These are phyloP conservation scores for Leptopilina myrica DNA, from an alignment of 2,888 invertebrate species.

Conservation along the genomic window DNA sequence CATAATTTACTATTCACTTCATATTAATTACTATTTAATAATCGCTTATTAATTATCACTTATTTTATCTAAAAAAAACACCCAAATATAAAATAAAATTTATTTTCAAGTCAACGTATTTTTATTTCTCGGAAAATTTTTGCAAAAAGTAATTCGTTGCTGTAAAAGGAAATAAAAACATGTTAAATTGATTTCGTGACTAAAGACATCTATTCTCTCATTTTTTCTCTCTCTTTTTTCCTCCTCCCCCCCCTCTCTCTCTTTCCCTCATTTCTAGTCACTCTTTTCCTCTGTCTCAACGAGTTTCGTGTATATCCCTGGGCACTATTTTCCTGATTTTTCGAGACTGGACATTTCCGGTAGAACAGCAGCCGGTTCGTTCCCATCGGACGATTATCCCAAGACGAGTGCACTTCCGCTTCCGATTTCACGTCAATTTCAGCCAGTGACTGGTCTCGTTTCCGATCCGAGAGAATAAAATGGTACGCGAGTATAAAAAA, in stretches of 20 bases:
- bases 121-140: no score
- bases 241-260: no score
- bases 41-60: no score
- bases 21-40: no score
- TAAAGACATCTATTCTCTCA: neutral
- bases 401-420: constrained; percentile 30
- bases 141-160: neutral
- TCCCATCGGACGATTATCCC: constrained; percentile 38
- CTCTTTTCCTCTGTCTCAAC: neutral
- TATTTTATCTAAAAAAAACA: no score
- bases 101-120: no score
- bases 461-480: neutral
- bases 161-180: neutral
- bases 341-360: constrained; percentile 33
- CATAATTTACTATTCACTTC: no score
- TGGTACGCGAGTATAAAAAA: neutral
- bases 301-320: constrained; percentile 1
- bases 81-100: no score
- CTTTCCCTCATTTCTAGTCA: no score
- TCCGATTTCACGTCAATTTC: constrained; percentile 37
- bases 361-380: constrained; percentile 28
- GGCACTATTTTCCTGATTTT: constrained; percentile 21
- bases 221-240: neutral
- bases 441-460: constrained; percentile 30
- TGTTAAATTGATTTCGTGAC: neutral